Evolutionary conservation across 2,888 invertebrate genomes (phyloP), one percentile per base, ranked within the genome.

Genomic region (Coleophora flavipennella): DNA sequence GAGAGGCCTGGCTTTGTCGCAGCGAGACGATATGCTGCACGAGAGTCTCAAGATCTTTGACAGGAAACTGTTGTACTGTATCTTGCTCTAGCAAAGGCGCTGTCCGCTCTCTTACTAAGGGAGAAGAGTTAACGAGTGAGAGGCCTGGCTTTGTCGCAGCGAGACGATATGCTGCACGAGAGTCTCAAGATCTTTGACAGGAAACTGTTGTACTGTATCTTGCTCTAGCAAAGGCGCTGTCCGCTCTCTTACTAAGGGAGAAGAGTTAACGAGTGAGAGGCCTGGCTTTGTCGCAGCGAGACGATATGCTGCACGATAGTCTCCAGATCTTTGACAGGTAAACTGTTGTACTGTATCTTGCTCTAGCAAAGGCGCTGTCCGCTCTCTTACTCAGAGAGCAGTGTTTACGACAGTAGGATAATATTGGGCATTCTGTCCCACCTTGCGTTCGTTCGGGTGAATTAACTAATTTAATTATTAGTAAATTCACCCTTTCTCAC

Each of bases 221-320:
- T n/a, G n/a, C 99, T 0, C 77, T n/a, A 44, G 99, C 99, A 12
- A 95, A 95, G 75, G 96, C 97, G 9, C 89, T 99, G 94, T 99
- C 8, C 87, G 99, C 31, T 93, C 93, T 53, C n/a, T 84, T 97
- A 53, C 86, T 99, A 39, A 88, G n/a, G n/a, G n/a, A n/a, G 98
- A 95, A 96, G 66, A 93, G 92, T 57, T 85, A 93, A 44, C 86
- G 92, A 41, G n/a, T n/a, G n/a, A 87, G 91, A 44, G 86, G 86
- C 10, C 71, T 81, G 53, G 78, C 80, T 13, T 59, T 83, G 32
- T 72, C 77, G 33, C 79, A 86, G 43, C 85, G 87, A 52, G 91
- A 90, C 28, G 93, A 93, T 61, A 91, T 92, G 84, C n/a, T 93
- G 49, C 89, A 92, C 46, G 93, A 93, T 67, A 92, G 92, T 56